Evolutionary conservation across 2,888 invertebrate species (phyloP).

Genomic region (Campoplex nolae): DNA sequence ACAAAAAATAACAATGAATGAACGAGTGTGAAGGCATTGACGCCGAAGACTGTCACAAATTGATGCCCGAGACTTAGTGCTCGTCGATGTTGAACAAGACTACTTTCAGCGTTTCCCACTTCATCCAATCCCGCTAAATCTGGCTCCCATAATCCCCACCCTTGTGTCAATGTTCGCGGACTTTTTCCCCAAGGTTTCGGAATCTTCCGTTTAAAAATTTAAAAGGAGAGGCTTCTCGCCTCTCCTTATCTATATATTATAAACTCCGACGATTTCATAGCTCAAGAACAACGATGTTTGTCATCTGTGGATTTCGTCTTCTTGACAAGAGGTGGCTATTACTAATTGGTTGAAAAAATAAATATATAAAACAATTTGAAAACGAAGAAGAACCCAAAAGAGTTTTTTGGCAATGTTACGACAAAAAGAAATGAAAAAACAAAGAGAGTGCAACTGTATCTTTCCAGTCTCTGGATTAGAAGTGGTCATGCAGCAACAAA

Average conservation of each 20-base stretch:
- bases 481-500: conserved; percentile 23
- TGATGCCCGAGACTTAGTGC: conserved; percentile 1
- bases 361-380: not conserved
- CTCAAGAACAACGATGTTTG: not conserved
- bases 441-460: not conserved
- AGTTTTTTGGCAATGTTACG: not conserved
- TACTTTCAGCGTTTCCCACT: conserved; percentile 49
- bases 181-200: conserved; percentile 9
- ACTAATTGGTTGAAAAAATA: not conserved
- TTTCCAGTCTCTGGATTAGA: conserved; percentile 14
- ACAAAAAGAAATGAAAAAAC: not conserved
- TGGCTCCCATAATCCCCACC: not conserved
- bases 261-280: not conserved
- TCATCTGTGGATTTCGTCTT: not conserved
- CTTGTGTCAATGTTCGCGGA: not conserved
- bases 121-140: conserved; percentile 20
- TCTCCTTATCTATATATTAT: not conserved
- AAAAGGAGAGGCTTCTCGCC: not conserved
- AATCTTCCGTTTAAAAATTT: conserved; percentile 6
- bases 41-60: conserved; percentile 1
- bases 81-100: conserved; percentile 53
- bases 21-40: not conserved
- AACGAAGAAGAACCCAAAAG: not conserved
- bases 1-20: not conserved
- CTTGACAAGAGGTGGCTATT: not conserved